Conservation (phyloP, 1,140 invertebrate genomes). For the Aporrectodea caliginosa region DNA sequence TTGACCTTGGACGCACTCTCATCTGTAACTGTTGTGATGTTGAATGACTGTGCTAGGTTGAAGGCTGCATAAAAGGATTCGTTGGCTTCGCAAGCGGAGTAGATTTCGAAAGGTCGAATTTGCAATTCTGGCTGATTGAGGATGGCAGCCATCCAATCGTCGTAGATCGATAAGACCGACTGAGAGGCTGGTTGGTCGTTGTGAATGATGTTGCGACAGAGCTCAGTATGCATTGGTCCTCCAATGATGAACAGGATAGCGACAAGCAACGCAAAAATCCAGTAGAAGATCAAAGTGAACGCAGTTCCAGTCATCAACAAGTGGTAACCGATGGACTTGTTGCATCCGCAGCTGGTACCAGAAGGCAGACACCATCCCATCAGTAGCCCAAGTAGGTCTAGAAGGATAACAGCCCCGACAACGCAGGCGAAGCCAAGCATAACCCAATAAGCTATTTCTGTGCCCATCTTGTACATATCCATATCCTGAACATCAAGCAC, state of each 20-base stretch:
- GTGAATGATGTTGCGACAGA: conserved; percentile 16
- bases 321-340: conserved; percentile 1
- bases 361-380: neutral
- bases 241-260: conserved; percentile 13
- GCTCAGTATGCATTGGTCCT: conserved; percentile 18
- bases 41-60: neutral
- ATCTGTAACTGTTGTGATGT: neutral
- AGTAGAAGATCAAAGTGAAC: conserved; percentile 28
- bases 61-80: neutral
- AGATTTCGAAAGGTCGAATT: neutral
- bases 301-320: conserved; percentile 20
- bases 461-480: neutral
- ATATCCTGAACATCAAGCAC: neutral
- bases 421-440: neutral
- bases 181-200: neutral
- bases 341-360: neutral
- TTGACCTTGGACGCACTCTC: neutral
- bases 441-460: neutral
- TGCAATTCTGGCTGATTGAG: neutral
- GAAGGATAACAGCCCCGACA: neutral
- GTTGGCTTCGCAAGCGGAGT: neutral
- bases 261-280: conserved; percentile 2
- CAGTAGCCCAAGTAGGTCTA: neutral
- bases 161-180: conserved; percentile 7
- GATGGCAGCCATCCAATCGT: neutral